Base-by-base conservation (phyloP, 2,888 invertebrate species). In the Ceraclea dissimilis region DNA sequence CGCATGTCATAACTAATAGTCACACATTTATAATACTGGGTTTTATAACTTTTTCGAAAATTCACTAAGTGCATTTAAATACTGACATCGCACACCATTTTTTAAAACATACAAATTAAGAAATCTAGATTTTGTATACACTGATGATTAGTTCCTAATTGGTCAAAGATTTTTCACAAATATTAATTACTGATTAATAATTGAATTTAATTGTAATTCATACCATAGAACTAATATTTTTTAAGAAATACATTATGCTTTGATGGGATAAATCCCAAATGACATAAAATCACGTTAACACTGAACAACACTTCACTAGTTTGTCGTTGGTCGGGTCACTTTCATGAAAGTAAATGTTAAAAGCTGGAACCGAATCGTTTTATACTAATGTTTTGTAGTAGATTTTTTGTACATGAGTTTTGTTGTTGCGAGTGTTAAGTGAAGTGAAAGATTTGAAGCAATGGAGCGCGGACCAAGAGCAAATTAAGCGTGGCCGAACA, bases 261-360 rank as follows among this genome's bases (percentile, higher is more conserved):
- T 43, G 21, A 18, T 50, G 60, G 60, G 57, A 54, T 39, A 57
- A 52, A 60, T 51, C 60, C 57, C 60, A 43, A 51, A 54, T 52
- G 16, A 44, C 52, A 10, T 50, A 47, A 19, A 31, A 49, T 13
- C 53, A 60, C 57, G 20, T 22, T 33, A 47, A 17, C 57, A 56
- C 54, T 51, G n/a, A 22, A 47, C 43, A 50, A 11, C 49, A 19
- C 49, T 56, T 50, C 18, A n/a, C 16, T 44, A 17, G 39, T 49
- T 5, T 55, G 60, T 43, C 54, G 52, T 52, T 54, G 21, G 54
- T 39, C 26, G 51, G 52, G 57, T 26, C 58, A 60, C 62, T 60
- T 60, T 56, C 56, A 60, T 52, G 60, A 60, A 62, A 62, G 62
- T 62, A 62, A 59, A 54, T 62, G 59, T 52, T 46, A 56, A 52